Conservation (phyloP, 2,797 vertebrate genomes). For the Myoxocephalus aenaeus region DNA sequence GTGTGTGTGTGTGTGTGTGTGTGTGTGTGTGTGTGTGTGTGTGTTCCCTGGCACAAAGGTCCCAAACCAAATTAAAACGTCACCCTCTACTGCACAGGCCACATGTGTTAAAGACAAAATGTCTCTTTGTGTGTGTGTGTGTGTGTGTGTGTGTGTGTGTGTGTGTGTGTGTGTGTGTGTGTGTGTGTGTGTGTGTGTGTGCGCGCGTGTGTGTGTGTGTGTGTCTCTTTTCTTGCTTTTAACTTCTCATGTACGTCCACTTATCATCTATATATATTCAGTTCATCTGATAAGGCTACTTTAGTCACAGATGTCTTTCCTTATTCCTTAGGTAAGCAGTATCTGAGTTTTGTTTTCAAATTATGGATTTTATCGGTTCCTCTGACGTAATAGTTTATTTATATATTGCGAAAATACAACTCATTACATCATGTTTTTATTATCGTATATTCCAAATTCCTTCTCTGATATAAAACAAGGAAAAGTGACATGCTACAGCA, state of each 20-base stretch:
- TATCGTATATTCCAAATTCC: background rate
- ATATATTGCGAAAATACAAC: background rate
- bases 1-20: conserved; percentile 13
- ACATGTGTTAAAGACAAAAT: conserved; percentile 29
- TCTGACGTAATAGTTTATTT: background rate
- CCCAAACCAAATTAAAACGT: conserved; percentile 38
- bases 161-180: too few species aligned
- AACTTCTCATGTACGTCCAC: background rate
- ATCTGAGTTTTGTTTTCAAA: background rate
- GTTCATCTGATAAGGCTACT: background rate
- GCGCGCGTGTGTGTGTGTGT: too few species aligned
- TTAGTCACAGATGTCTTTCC: background rate
- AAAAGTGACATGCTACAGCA: background rate
- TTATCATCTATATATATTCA: background rate
- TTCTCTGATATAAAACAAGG: background rate
- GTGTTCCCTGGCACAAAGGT: conserved; percentile 19
- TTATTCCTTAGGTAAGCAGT: background rate
- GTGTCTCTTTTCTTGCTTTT: background rate
- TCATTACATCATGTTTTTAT: background rate
- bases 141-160: too few species aligned
- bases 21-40: conserved; percentile 16
- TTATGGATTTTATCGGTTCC: background rate
- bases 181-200: too few species aligned
- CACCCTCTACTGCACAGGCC: conserved; percentile 23
- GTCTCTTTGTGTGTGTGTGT: too few species aligned